These are phyloP conservation scores for Drosophila trapezifrons DNA, from an alignment of 1,140 invertebrate genomes.

Conservation along the genomic window DNA sequence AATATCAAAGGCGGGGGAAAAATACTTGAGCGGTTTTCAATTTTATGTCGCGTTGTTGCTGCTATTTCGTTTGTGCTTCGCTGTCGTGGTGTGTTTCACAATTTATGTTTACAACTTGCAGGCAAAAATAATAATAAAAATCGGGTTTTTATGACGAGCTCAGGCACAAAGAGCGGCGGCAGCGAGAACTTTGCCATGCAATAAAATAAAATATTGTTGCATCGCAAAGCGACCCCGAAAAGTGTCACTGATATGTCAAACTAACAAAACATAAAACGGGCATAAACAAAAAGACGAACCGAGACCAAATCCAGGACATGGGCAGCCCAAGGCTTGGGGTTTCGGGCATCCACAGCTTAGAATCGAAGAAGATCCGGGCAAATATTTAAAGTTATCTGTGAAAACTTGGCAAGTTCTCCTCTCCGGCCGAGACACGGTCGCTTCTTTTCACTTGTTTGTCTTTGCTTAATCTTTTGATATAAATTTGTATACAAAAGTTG, in stretches of 20 bases:
- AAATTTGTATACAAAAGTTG: constrained; percentile 81
- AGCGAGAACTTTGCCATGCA: constrained; percentile 51
- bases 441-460: constrained; percentile 74
- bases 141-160: constrained; percentile 67
- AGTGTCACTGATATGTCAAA: constrained; percentile 82
- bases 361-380: constrained; percentile 15
- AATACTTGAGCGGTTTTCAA: constrained; percentile 69
- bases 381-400: constrained; percentile 79
- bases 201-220: constrained; percentile 81
- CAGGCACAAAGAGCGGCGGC: constrained; percentile 19
- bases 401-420: constrained; percentile 60
- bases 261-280: constrained; percentile 74
- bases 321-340: constrained; percentile 3
- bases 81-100: constrained; percentile 31
- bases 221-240: constrained; percentile 52
- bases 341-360: constrained; percentile 6
- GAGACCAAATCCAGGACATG: constrained; percentile 30
- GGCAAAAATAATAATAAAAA: constrained; percentile 69
- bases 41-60: constrained; percentile 57
- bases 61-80: constrained; percentile 20
- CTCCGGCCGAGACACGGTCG: constrained; percentile 3
- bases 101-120: constrained; percentile 75
- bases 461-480: constrained; percentile 83
- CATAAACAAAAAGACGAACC: constrained; percentile 63
- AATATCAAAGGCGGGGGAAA: constrained; percentile 41